Conservation (phyloP, 2,797 vertebrate genomes). For the Pseudotriccus pelzelni region DNA sequence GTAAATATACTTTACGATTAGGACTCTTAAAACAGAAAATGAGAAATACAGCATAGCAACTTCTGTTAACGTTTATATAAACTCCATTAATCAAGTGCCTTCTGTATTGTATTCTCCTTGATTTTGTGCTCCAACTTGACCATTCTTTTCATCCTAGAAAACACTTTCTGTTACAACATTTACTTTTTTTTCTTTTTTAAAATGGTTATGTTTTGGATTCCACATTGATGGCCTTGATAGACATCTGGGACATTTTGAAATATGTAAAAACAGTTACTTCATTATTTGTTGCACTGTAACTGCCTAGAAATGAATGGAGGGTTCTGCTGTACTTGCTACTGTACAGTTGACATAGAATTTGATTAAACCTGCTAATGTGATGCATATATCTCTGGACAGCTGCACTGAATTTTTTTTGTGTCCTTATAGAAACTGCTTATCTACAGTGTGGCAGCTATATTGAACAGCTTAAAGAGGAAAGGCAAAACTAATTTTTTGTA, state of each 20-base stretch:
- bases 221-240: background rate
- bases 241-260: background rate
- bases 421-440: background rate
- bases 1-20: constrained; percentile 4
- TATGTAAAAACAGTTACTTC: background rate
- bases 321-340: background rate
- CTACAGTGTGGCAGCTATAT: background rate
- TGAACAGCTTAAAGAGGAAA: background rate
- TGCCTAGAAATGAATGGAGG: background rate
- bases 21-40: background rate
- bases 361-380: background rate
- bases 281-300: background rate
- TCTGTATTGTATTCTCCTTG: background rate
- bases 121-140: background rate
- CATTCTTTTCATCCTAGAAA: background rate
- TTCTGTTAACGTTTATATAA: background rate
- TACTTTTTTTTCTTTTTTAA: background rate
- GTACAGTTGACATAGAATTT: background rate
- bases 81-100: background rate
- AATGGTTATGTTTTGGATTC: background rate
- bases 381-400: background rate
- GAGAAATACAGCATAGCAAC: background rate
- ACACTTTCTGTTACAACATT: background rate
- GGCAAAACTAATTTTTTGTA: background rate
- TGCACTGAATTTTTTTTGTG: background rate